Percentiles rank a stretch among this genome's conserved stretches.
Conservation (phyloP, 1,140 invertebrate species). For the Melipona quadrifasciata region DNA sequence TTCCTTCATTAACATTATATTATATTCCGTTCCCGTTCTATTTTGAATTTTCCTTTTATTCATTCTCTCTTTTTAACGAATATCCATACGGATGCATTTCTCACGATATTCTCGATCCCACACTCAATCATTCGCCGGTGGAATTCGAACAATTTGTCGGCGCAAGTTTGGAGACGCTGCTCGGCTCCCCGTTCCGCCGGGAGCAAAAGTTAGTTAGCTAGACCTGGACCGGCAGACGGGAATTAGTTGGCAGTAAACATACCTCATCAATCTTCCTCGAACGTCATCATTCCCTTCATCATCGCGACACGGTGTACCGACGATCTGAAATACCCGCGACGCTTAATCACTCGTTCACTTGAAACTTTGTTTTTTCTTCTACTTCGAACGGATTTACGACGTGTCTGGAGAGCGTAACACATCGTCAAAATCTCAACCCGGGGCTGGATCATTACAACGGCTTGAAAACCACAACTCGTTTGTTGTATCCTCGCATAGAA, state of each 20-base stretch:
- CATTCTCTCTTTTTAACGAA: not conserved
- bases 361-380: not conserved
- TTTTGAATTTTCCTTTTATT: not conserved
- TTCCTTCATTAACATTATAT: too few relatives aligned
- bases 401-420: not conserved
- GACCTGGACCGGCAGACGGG: slow-evolving; percentile 30
- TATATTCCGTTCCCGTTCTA: not conserved
- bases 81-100: not conserved
- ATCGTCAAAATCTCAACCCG: not conserved
- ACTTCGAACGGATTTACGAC: not conserved
- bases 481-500: not conserved
- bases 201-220: slow-evolving; percentile 49
- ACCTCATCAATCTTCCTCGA: slow-evolving; percentile 79
- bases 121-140: not conserved
- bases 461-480: not conserved
- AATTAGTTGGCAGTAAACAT: slow-evolving; percentile 75
- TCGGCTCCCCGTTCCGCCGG: slow-evolving; percentile 9
- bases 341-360: not conserved
- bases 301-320: slow-evolving; percentile 52
- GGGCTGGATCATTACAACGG: too few relatives aligned
- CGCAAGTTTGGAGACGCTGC: slow-evolving; percentile 10
- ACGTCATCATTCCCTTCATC: slow-evolving; percentile 70
- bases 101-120: not conserved
- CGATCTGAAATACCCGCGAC: slow-evolving; percentile 74
- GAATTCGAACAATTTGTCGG: slow-evolving; percentile 71